Conservation (phyloP, 2,113 vertebrate species). For the Glaucidium brasilianum region DNA sequence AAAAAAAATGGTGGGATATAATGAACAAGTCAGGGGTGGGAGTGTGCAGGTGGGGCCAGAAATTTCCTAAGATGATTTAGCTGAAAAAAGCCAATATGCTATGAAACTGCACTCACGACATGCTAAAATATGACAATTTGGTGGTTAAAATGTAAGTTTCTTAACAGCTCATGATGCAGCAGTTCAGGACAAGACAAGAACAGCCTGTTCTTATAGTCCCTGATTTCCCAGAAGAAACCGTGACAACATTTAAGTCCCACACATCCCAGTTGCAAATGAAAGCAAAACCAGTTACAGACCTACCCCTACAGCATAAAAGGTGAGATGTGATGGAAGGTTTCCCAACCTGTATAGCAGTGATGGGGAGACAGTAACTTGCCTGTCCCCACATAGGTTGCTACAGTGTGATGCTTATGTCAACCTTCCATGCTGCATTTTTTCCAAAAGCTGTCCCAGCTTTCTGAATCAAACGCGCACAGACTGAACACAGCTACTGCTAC, state of each 20-base stretch:
- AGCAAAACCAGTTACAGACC: neutral
- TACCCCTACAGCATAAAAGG: rapidly evolving
- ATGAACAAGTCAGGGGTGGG: neutral
- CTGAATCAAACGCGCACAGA: rapidly evolving
- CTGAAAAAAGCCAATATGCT: neutral
- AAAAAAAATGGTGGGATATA: neutral
- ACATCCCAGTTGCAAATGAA: neutral
- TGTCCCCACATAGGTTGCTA: neutral
- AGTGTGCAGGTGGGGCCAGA: neutral
- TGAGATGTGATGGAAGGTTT: rapidly evolving
- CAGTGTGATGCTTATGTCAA: rapidly evolving
- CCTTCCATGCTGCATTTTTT: neutral
- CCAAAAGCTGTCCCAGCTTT: neutral
- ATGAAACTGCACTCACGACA: neutral
- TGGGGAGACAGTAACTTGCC: neutral
- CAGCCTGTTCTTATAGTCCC: neutral
- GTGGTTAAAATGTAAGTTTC: neutral
- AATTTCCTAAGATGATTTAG: neutral
- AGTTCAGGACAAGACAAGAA: neutral
- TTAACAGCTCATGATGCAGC: neutral
- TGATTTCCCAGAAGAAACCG: neutral
- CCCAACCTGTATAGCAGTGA: rapidly evolving
- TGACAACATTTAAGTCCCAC: neutral
- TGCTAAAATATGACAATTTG: neutral
- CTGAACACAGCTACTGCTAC: neutral